Conservation (phyloP, 2,888 invertebrate genomes). For the Laspeyria flexula region DNA sequence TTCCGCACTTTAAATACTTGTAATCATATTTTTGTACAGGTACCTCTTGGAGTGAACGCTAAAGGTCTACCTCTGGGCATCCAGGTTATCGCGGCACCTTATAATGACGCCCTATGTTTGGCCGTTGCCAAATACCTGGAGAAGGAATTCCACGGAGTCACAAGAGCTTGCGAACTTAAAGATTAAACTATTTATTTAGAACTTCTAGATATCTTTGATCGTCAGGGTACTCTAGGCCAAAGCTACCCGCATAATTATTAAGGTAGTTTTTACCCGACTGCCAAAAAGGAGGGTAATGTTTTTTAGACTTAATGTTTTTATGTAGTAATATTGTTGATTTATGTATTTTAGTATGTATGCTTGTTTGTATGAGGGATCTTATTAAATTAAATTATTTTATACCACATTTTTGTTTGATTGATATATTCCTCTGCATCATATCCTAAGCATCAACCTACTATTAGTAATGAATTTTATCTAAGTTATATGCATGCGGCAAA, state of each 20-base stretch:
- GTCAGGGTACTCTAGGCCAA: background rate
- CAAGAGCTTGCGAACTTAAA: slow-evolving; percentile 82
- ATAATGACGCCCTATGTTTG: slow-evolving; percentile 91
- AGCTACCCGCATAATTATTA: too few relatives aligned
- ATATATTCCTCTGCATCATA: too few relatives aligned
- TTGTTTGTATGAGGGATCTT: slow-evolving; percentile 5
- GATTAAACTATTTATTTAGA: slow-evolving; percentile 14
- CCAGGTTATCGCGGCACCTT: slow-evolving; percentile 90
- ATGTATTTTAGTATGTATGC: slow-evolving; percentile 2
- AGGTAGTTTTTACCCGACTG: too few relatives aligned
- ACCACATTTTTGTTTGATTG: background rate
- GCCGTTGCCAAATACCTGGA: slow-evolving; percentile 92
- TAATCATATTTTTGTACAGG: slow-evolving; percentile 64
- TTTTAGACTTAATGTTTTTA: background rate
- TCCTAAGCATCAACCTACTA: too few relatives aligned
- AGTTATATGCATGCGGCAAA: too few relatives aligned
- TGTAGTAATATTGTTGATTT: background rate
- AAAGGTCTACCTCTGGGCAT: slow-evolving; percentile 92
- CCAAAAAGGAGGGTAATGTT: background rate
- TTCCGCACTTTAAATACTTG: too few relatives aligned
- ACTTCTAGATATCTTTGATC: background rate
- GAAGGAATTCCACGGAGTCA: slow-evolving; percentile 91
- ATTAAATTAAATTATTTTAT: background rate
- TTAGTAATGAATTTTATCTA: too few relatives aligned
- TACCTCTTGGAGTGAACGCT: slow-evolving; percentile 91